phyloP scores from a whole-genome alignment of 1,140 invertebrate genomes.

The Pseudobourletiella spinata region DNA sequence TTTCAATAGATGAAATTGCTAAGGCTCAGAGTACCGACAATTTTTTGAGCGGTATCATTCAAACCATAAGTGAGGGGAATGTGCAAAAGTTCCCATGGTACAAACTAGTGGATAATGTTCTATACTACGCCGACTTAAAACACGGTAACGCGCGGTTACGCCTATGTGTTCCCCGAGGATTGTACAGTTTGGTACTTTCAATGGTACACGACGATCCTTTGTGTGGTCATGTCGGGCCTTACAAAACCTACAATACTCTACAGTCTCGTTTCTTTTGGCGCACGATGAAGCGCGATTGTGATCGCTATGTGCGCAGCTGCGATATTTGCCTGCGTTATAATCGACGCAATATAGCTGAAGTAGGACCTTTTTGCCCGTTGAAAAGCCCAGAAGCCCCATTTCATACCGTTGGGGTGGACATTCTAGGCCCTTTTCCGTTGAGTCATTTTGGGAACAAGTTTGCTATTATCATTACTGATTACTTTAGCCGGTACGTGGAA shows the following conservation, averaged over 20 bases:
- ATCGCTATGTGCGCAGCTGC: slow-evolving; percentile 8
- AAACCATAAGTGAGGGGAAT: too few species aligned
- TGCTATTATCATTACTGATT: slow-evolving; percentile 8
- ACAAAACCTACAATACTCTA: slow-evolving; percentile 2
- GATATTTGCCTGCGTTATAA: slow-evolving; percentile 11
- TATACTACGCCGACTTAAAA: slow-evolving; percentile 6
- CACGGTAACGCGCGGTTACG: slow-evolving; percentile 1
- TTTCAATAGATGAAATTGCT: neutral
- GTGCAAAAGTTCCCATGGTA: neutral
- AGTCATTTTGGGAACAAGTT: neutral
- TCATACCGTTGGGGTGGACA: slow-evolving; percentile 10
- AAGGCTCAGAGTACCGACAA: neutral
- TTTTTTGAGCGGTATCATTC: too few species aligned
- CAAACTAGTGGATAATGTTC: neutral
- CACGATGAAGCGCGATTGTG: slow-evolving; percentile 2
- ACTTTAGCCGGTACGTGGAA: slow-evolving; percentile 12
- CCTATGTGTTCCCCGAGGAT: slow-evolving; percentile 6
- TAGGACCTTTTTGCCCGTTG: neutral
- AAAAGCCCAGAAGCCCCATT: neutral
- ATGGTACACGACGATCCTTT: neutral
- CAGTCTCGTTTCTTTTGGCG: slow-evolving; percentile 16
- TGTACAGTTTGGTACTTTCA: neutral
- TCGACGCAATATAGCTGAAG: neutral
- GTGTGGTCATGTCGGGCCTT: slow-evolving; percentile 14
- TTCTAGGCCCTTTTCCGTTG: slow-evolving; percentile 13